Conservation (phyloP, 2,888 invertebrate genomes). For the Imbricaverruca yamaguchii region DNA sequence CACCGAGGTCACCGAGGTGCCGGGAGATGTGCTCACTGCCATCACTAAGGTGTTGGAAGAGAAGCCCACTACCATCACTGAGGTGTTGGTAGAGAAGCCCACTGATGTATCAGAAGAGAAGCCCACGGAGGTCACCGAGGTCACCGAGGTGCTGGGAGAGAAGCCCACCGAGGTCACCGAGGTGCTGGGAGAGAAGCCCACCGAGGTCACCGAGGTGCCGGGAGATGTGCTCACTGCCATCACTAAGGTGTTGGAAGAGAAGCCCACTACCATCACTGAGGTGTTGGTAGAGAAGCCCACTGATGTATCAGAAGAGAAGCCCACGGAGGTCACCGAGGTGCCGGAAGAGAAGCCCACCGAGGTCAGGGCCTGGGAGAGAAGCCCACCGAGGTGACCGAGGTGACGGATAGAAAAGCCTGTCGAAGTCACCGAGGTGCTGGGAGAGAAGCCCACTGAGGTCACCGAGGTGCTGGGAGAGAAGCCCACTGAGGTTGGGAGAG, state of each 20-base stretch:
- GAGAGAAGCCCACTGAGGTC: not conserved
- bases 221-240: too few relatives aligned
- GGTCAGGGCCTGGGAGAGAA: not conserved
- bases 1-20: too few relatives aligned
- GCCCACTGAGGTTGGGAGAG: not conserved
- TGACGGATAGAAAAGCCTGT: not conserved
- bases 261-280: not conserved
- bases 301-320: not conserved
- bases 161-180: not conserved
- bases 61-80: too few relatives aligned
- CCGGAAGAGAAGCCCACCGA: not conserved
- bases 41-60: not conserved
- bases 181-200: too few relatives aligned
- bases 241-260: not conserved
- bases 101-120: too few relatives aligned
- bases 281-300: not conserved
- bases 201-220: too few relatives aligned
- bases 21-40: not conserved
- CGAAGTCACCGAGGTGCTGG: not conserved
- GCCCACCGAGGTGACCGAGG: not conserved
- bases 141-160: not conserved
- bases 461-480: not conserved
- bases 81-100: too few relatives aligned
- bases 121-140: not conserved
- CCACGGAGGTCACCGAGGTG: not conserved